Evolutionary conservation across 92 coral and sea anemone genomes (phyloP), one percentile per base, ranked within the genome.

Genomic region (Heliopora coerulea): DNA sequence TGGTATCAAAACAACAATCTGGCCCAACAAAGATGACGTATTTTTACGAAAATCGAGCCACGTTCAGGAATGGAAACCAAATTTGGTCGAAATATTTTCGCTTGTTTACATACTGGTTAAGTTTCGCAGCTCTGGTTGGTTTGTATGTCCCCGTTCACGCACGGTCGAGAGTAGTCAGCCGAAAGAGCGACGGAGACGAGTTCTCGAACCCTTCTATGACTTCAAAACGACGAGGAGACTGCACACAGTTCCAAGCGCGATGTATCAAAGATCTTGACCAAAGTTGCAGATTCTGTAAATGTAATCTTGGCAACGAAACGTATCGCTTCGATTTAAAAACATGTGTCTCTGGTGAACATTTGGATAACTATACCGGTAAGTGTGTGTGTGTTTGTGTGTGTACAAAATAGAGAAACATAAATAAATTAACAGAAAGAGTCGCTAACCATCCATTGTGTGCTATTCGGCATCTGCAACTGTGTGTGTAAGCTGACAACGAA

Each of bases 201-300:
- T 67, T 67, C 41, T 27, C 74, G 74, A 67, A 67, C 34, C 74
- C 74, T 29, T 49, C 59, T 12, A 19, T 12, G 12, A 25, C 35
- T 39, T 58, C 28, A 39, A 12, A 0, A 25, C 42, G 42, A 11
- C 4, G 11, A 37, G n/a, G 42, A 17, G 24, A 48, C 26, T 67
- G 74, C 74, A 37, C 59, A 11, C 18, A 49, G 3, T 26, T 30
- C 20, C 15, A 17, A 9, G 59, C 74, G 40, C 32, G 21, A 18
- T 67, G 74, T 29, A 20, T 48, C 58, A 9, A 25, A 1, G 30
- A 21, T 17, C 32, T 46, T 54, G 8, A 4, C 3, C 33, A 8
- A 18, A 27, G 37, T 0, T 67, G 74, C 39, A 67, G 26, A 3
- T 58, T 27, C 44, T 67, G 74, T 48, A 24, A 17, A 44, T 67